Conservation (phyloP, 37 sponge, comb jelly and placozoan genomes). For the Bolinopsis microptera region DNA sequence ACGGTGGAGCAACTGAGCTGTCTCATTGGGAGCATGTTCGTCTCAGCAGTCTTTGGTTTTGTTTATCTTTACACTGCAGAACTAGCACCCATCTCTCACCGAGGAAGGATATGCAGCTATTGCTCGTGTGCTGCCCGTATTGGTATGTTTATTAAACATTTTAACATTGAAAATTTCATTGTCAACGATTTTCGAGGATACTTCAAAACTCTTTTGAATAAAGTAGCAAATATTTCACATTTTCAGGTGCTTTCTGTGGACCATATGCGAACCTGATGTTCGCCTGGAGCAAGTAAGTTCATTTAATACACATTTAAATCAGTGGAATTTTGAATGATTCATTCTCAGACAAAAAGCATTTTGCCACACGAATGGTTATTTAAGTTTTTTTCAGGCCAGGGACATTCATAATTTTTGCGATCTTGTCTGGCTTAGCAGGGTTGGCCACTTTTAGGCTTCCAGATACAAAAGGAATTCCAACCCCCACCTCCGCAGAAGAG, state of each 20-base stretch:
- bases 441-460: background rate
- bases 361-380: too few relatives aligned
- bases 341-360: too few relatives aligned
- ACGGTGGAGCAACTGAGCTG: conserved; percentile 26
- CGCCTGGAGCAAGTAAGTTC: conserved; percentile 1
- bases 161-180: too few relatives aligned
- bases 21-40: background rate
- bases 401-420: background rate
- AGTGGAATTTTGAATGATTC: too few relatives aligned
- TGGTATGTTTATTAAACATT: too few relatives aligned
- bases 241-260: background rate
- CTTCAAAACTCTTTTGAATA: too few relatives aligned
- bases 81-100: conserved; percentile 19
- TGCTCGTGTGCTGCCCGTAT: background rate
- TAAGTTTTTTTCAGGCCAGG: background rate
- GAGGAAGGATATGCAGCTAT: background rate
- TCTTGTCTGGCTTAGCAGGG: background rate
- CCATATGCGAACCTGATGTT: background rate
- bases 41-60: conserved; percentile 3
- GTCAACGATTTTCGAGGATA: too few relatives aligned
- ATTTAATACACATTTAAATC: too few relatives aligned
- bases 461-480: background rate
- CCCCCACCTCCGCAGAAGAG: background rate
- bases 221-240: too few relatives aligned
- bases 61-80: conserved; percentile 46